Percentiles rank a stretch among this genome's conserved stretches.
Conservation (phyloP, 64 coral and sea anemone species). For the Dendronephthya gigantea region DNA sequence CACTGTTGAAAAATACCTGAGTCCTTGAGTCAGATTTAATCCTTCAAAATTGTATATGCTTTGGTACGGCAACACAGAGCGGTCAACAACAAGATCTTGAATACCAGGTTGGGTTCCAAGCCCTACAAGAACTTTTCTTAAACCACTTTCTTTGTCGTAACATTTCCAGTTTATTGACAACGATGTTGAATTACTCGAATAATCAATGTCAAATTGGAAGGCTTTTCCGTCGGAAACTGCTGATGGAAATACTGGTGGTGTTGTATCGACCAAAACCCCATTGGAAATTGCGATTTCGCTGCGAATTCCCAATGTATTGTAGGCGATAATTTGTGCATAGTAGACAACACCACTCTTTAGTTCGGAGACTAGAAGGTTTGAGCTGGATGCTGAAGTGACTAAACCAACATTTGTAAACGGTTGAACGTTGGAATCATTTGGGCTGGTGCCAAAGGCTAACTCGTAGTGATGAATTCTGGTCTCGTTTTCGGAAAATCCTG, state of each 20-base stretch:
- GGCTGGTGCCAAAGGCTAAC: slow-evolving; percentile 69
- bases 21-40: slow-evolving; percentile 31
- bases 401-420: slow-evolving; percentile 68
- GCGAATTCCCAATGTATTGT: slow-evolving; percentile 57
- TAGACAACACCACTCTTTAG: slow-evolving; percentile 57
- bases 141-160: slow-evolving; percentile 45
- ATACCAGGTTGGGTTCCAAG: slow-evolving; percentile 79
- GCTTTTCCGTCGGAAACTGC: slow-evolving; percentile 48
- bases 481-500: slow-evolving; percentile 62
- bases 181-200: not conserved
- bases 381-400: slow-evolving; percentile 48
- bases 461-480: slow-evolving; percentile 52
- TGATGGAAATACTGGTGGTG: slow-evolving; percentile 46
- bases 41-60: slow-evolving; percentile 21
- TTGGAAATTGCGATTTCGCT: slow-evolving; percentile 56
- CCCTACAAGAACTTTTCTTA: slow-evolving; percentile 44
- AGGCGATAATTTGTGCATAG: slow-evolving; percentile 72
- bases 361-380: slow-evolving; percentile 53
- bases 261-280: slow-evolving; percentile 64
- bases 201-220: slow-evolving; percentile 29
- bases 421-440: slow-evolving; percentile 46
- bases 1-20: slow-evolving; percentile 71
- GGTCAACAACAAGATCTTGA: slow-evolving; percentile 41
- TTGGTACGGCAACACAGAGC: slow-evolving; percentile 18
- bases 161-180: slow-evolving; percentile 63